Evolutionary conservation across 2,113 vertebrate species (phyloP).

Genomic region (rabbit (Oryctolagus cuniculus)): mOryCun1.1 NC_091440.1:70395501-70396000

Average conservation of each 20-base stretch:
- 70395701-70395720: slow-evolving; percentile 49
- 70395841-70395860: not conserved
- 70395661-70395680: slow-evolving; percentile 57
- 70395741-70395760: not conserved
- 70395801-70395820: not conserved
- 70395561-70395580: slow-evolving; percentile 74
- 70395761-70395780: not conserved
- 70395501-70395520: slow-evolving; percentile 73
- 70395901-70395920: too few relatives aligned
- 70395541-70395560: slow-evolving; percentile 79
- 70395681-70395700: slow-evolving; percentile 59
- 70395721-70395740: slow-evolving; percentile 21
- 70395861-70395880: not conserved
- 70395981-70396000: too few relatives aligned
- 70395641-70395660: slow-evolving; percentile 75
- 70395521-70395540: slow-evolving; percentile 73
- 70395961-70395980: too few relatives aligned
- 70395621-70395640: slow-evolving; percentile 75
- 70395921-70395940: too few relatives aligned
- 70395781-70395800: not conserved
- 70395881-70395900: not conserved
- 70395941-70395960: too few relatives aligned
- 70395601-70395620: slow-evolving; percentile 59
- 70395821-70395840: slow-evolving; percentile 25
- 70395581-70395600: slow-evolving; percentile 74